phyloP scores from a whole-genome alignment of 1,140 invertebrate species.

The Lordiphosa collinella region DNA sequence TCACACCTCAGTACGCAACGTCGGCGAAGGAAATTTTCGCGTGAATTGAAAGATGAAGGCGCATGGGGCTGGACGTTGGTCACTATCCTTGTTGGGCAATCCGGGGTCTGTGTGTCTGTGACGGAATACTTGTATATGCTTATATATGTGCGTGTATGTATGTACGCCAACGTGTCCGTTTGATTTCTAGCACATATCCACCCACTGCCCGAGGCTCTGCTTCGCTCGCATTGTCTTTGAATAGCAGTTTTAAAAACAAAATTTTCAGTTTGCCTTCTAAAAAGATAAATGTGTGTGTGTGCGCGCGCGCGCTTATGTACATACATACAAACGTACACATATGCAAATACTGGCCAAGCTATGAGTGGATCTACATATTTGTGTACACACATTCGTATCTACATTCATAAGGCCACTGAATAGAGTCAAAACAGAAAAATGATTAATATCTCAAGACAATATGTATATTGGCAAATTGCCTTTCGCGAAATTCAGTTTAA shows the following conservation, averaged over 20 bases:
- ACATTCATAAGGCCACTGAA: too few species aligned
- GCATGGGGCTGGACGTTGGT: slow-evolving; percentile 65
- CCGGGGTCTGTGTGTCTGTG: slow-evolving; percentile 5
- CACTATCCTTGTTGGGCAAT: slow-evolving; percentile 38
- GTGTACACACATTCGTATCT: neutral
- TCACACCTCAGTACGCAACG: slow-evolving; percentile 51
- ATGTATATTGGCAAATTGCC: too few species aligned
- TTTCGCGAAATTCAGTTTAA: too few species aligned
- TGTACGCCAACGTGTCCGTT: slow-evolving; percentile 44
- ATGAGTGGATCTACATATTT: slow-evolving; percentile 2
- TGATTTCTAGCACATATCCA: slow-evolving; percentile 43
- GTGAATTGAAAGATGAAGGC: slow-evolving; percentile 76
- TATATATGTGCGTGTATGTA: slow-evolving; percentile 16
- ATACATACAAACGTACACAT: neutral
- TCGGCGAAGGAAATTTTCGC: slow-evolving; percentile 71
- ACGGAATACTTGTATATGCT: slow-evolving; percentile 19
- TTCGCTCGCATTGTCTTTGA: slow-evolving; percentile 52
- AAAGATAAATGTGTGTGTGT: slow-evolving; percentile 17
- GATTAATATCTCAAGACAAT: too few species aligned
- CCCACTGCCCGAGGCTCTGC: slow-evolving; percentile 19
- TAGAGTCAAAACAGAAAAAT: too few species aligned
- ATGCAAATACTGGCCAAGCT: too few species aligned
- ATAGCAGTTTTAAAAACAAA: slow-evolving; percentile 65
- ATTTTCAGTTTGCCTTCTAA: slow-evolving; percentile 57
- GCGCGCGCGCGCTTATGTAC: slow-evolving; percentile 1